phyloP scores from a whole-genome alignment of 1,140 invertebrate genomes.

The Trachelipus rathkii region DNA sequence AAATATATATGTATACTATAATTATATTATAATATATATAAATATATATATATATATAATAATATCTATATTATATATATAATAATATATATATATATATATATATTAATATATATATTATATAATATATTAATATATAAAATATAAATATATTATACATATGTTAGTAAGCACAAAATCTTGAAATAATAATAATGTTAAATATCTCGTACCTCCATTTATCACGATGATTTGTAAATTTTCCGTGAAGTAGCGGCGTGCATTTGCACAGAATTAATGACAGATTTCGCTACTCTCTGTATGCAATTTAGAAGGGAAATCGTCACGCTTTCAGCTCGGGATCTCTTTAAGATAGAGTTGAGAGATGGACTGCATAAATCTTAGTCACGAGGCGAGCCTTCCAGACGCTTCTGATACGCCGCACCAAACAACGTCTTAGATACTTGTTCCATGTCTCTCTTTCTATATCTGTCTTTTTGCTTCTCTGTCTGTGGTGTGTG shows the following conservation, averaged over 20 bases:
- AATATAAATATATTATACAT: neutral
- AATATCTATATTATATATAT: too few relatives aligned
- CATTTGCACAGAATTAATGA: neutral
- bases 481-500: neutral
- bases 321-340: neutral
- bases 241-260: neutral
- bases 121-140: too few relatives aligned
- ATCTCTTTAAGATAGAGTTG: neutral
- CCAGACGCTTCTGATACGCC: neutral
- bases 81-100: neutral
- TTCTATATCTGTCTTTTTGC: too few relatives aligned
- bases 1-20: neutral
- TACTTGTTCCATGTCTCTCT: neutral
- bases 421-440: neutral
- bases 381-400: neutral
- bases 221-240: neutral
- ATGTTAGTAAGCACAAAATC: neutral
- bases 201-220: neutral
- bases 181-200: neutral
- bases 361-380: neutral
- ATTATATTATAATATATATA: too few relatives aligned
- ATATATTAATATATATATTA: constrained; percentile 1
- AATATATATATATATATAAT: neutral
- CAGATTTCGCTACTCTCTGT: neutral
- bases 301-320: neutral